A percentile compares a stretch with the other conserved stretches of the same genome.
Evolutionary conservation across 37 sponge, comb jelly and placozoan species (phyloP).

Genomic region (Bolinopsis microptera): DNA sequence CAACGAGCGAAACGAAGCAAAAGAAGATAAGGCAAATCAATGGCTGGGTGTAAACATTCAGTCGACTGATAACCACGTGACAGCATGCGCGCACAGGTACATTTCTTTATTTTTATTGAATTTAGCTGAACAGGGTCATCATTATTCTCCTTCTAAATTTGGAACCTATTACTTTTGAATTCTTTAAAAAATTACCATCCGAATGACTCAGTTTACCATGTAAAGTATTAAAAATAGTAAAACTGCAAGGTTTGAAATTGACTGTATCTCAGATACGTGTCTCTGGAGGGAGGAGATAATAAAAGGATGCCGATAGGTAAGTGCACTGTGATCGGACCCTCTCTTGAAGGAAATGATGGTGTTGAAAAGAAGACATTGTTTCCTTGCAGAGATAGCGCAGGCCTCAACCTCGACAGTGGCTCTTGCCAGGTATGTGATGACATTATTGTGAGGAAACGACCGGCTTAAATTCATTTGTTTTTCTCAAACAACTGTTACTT

Average conservation of each 20-base stretch:
- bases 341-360: not conserved
- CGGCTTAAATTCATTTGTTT: too few species aligned
- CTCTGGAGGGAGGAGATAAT: not conserved
- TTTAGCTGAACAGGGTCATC: too few species aligned
- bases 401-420: slow-evolving; percentile 11
- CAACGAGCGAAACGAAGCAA: not conserved
- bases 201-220: too few species aligned
- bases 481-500: too few species aligned
- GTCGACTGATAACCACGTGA: slow-evolving; percentile 1
- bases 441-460: too few species aligned
- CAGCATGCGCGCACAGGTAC: slow-evolving; percentile 52
- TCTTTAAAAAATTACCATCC: too few species aligned
- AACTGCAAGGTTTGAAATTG: too few species aligned
- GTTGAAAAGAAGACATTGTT: not conserved
- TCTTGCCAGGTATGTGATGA: slow-evolving; percentile 51
- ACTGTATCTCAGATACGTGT: not conserved
- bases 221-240: too few species aligned
- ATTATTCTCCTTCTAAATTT: too few species aligned
- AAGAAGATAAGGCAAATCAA: slow-evolving; percentile 25
- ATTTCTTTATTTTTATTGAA: slow-evolving; percentile 2
- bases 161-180: too few species aligned
- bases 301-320: slow-evolving; percentile 28
- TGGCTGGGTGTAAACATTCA: slow-evolving; percentile 60
- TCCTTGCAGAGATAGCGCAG: not conserved
- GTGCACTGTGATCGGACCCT: slow-evolving; percentile 24